Base-by-base conservation (phyloP, 1,140 invertebrate species). In the Fopius arisanus region DNA sequence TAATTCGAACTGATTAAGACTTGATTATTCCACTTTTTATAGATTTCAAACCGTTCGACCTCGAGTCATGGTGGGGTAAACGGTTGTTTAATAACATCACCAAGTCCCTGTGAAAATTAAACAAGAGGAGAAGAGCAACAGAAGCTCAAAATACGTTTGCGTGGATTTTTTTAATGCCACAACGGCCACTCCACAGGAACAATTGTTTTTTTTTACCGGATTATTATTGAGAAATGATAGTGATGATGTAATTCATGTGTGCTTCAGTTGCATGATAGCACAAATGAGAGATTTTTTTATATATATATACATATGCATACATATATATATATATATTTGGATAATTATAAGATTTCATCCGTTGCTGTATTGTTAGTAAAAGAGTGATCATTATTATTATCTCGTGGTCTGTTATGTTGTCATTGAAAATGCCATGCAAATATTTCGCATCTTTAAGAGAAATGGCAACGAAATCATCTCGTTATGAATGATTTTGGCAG, bases 41-140 rank as follows among this genome's bases (percentile, higher is more conserved):
- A 91, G 94, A 95, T 82, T 96, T 96, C 81, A 94, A 94, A 80
- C 94, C 94, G 7, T 96, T 96, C 81, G 94, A 96, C 87, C 87
- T 96, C 78, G 95, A 96, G 81, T 92, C 93, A 12, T 96, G 94
- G 94, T 96, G 94, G 94, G 94, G 94, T 51, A 94, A 94, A 82
- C 87, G 94, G 76, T 87, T 96, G 54, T 94, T 93, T 84, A 93
- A 94, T 78, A 94, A 93, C 81, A 93, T 94, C 81, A 94, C 93
- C 65, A 93, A 93, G 80, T 94, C 92, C 26, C 90, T 92, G 70
- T 93, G 88, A 91, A 81, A 73, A 16, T 54, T 12, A 41, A 28
- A 37, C 21, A 37, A 68, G 41, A 48, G 54, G 37, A n/a, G n/a
- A 43, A 54, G 16, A 65, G 63, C 75, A 43, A 65, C 21, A 67